A percentile compares a stretch with the other conserved stretches of the same genome.
Conservation (phyloP, 1,140 invertebrate species). For the Nasonia longicornis region DNA sequence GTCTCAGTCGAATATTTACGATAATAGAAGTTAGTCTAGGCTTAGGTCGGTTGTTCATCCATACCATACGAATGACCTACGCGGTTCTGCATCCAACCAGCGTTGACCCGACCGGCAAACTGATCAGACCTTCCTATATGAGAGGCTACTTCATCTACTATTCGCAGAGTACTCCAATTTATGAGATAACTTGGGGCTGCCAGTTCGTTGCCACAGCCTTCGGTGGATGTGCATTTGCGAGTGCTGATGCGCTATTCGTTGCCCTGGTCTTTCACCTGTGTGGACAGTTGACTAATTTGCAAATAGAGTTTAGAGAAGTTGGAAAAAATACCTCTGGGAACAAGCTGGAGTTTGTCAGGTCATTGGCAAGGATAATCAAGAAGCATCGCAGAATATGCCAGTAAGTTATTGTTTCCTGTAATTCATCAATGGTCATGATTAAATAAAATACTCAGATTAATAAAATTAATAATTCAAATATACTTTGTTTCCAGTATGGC, state of each 20-base stretch:
- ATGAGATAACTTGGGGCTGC: conserved; percentile 65
- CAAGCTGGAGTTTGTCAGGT: neutral
- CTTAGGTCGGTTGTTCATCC: neutral
- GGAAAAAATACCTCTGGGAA: neutral
- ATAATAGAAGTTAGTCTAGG: neutral
- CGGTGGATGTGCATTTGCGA: conserved; percentile 61
- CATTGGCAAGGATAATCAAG: neutral
- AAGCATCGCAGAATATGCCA: neutral
- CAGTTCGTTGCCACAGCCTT: conserved; percentile 62
- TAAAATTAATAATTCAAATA: too few relatives aligned
- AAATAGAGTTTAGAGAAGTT: neutral
- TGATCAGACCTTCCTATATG: conserved; percentile 10
- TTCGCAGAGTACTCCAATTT: conserved; percentile 62
- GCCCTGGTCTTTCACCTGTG: conserved; percentile 65
- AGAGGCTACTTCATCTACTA: conserved; percentile 64
- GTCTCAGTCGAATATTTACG: conserved; percentile 22
- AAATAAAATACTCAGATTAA: too few relatives aligned
- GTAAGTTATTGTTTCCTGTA: neutral
- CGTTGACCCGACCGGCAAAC: neutral
- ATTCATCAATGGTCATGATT: too few relatives aligned
- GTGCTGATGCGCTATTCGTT: conserved; percentile 63
- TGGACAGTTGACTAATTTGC: conserved; percentile 58
- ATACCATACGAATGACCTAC: conserved; percentile 17
- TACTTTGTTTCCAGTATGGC: conserved; percentile 19
- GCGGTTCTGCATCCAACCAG: neutral